Percentiles rank a stretch among this genome's conserved stretches.
These are phyloP conservation scores for Graphium colonna DNA, from an alignment of 2,888 invertebrate species.

Conservation along the genomic window DNA sequence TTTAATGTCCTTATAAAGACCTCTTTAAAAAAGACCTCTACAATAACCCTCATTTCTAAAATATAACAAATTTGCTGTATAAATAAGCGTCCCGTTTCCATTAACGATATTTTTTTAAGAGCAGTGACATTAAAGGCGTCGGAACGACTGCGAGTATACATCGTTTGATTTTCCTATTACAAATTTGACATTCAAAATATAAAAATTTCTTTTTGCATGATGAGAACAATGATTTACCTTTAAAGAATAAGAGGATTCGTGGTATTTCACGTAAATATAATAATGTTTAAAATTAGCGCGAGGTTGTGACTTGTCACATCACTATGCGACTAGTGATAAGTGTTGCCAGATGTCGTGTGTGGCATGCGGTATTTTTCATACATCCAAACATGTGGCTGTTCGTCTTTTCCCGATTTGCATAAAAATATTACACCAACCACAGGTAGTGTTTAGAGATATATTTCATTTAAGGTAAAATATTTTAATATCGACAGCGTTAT, in stretches of 20 bases:
- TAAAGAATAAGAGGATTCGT: constrained; percentile 7
- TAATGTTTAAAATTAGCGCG: constrained; percentile 55
- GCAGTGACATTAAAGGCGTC: too few species aligned
- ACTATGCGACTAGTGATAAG: constrained; percentile 29
- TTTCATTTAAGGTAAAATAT: background rate
- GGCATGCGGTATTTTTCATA: constrained; percentile 1
- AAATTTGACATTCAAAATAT: constrained; percentile 3
- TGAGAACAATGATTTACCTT: constrained; percentile 10
- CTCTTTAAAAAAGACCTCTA: too few species aligned
- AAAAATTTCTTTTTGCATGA: too few species aligned
- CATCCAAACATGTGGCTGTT: constrained; percentile 1
- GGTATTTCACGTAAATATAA: constrained; percentile 32
- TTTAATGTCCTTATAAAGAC: too few species aligned
- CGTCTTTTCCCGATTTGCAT: background rate
- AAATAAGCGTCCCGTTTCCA: too few species aligned
- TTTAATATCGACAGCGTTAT: background rate
- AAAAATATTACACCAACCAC: background rate
- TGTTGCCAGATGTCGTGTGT: constrained; percentile 16
- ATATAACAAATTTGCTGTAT: too few species aligned
- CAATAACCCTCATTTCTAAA: too few species aligned
- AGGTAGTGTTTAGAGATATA: background rate
- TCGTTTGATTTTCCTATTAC: constrained; percentile 10
- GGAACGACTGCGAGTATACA: background rate
- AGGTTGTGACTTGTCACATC: constrained; percentile 42
- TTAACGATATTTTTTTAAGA: too few species aligned